Percentiles rank a stretch among this genome's conserved stretches.
phyloP scores from a whole-genome alignment of 1,140 invertebrate species.

The Drosophila nasuta region DNA sequence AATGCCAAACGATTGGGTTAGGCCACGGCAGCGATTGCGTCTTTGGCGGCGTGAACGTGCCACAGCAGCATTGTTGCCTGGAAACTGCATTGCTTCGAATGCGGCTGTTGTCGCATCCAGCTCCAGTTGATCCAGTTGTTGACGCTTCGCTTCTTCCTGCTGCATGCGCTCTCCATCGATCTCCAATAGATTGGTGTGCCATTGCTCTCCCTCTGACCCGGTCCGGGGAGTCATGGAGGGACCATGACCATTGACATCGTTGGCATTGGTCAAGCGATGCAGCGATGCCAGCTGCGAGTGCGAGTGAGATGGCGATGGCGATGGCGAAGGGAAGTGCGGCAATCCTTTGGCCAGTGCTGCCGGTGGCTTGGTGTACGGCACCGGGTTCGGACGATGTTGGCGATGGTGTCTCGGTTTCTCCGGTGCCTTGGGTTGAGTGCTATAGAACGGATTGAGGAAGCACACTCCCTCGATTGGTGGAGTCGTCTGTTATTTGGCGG shows the following conservation, averaged over 20 bases:
- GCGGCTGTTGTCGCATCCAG: not conserved
- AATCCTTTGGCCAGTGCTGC: not conserved
- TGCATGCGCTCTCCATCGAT: not conserved
- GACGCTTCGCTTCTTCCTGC: not conserved
- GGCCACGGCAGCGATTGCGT: constrained; percentile 22
- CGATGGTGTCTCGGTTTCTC: not conserved
- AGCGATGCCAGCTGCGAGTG: not conserved
- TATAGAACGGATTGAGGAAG: constrained; percentile 31
- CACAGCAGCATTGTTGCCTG: not conserved
- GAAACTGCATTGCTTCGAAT: not conserved
- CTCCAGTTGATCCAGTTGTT: not conserved
- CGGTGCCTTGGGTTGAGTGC: not conserved
- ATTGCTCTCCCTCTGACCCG: not conserved
- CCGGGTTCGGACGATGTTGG: not conserved
- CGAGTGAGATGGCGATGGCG: not conserved
- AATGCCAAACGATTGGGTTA: constrained; percentile 41
- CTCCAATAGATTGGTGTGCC: not conserved
- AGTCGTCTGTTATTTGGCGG: not conserved
- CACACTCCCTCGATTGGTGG: constrained; percentile 25
- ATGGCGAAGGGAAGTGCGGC: not conserved
- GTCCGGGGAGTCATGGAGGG: not conserved
- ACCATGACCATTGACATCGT: not conserved
- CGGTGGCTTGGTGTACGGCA: not conserved
- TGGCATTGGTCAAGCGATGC: constrained; percentile 5
- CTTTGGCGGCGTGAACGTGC: constrained; percentile 19